These are phyloP conservation scores for Drosophila parabipectinata DNA, from an alignment of 1,140 invertebrate genomes.

Conservation along the genomic window DNA sequence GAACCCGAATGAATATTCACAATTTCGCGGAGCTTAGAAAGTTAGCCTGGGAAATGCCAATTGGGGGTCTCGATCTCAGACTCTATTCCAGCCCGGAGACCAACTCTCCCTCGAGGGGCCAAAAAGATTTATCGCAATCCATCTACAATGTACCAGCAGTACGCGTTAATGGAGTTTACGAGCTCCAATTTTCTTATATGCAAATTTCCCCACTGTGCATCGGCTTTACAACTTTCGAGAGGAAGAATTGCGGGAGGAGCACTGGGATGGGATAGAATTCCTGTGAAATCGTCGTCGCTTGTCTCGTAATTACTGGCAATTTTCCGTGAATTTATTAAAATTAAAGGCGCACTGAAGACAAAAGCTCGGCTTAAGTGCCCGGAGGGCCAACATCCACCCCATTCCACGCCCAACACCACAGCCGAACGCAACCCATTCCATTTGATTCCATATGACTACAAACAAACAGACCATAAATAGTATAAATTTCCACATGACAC, in stretches of 20 bases:
- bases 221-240: conserved; percentile 2
- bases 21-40: conserved; percentile 47
- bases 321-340: conserved; percentile 80
- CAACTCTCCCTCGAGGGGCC: conserved; percentile 17
- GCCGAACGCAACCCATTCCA: conserved; percentile 9
- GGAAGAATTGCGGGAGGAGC: not conserved
- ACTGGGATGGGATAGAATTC: conserved; percentile 43
- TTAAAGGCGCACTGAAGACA: conserved; percentile 34
- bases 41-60: conserved; percentile 59
- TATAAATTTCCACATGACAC: conserved; percentile 83
- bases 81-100: not conserved
- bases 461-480: conserved; percentile 82
- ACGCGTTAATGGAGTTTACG: conserved; percentile 47
- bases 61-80: conserved; percentile 55
- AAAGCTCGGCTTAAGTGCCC: conserved; percentile 62
- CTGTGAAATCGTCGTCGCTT: conserved; percentile 74
- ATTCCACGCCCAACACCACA: conserved; percentile 10
- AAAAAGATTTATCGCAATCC: conserved; percentile 60
- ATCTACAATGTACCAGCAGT: conserved; percentile 44
- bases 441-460: conserved; percentile 59
- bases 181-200: conserved; percentile 51
- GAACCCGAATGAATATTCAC: conserved; percentile 63
- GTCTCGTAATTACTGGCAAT: conserved; percentile 74
- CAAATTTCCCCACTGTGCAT: conserved; percentile 42
- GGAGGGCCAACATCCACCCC: conserved; percentile 26